These are phyloP conservation scores for Branchellion lobata DNA, from an alignment of 2,888 invertebrate genomes.

Conservation along the genomic window DNA sequence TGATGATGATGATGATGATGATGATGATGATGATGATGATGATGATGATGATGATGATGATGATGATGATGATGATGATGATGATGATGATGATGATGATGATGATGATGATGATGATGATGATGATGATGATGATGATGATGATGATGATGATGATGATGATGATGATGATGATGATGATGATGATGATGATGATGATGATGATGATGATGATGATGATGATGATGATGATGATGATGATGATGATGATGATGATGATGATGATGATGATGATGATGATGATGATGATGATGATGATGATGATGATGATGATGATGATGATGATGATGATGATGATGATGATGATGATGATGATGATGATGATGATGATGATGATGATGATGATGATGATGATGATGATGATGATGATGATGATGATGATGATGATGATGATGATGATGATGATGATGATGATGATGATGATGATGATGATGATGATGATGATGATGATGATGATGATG, in stretches of 20 bases:
- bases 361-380: constrained; percentile 24
- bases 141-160: constrained; percentile 25
- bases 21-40: constrained; percentile 25
- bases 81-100: constrained; percentile 25
- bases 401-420: constrained; percentile 23
- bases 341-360: constrained; percentile 23
- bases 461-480: constrained; percentile 23
- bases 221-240: constrained; percentile 23
- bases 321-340: constrained; percentile 25
- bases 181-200: constrained; percentile 24
- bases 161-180: constrained; percentile 23
- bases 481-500: constrained; percentile 24
- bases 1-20: constrained; percentile 24
- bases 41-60: constrained; percentile 23
- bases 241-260: constrained; percentile 24
- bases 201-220: constrained; percentile 25
- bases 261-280: constrained; percentile 25
- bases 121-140: constrained; percentile 24
- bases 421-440: constrained; percentile 24
- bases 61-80: constrained; percentile 24
- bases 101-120: constrained; percentile 23
- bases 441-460: constrained; percentile 25
- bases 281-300: constrained; percentile 23
- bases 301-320: constrained; percentile 24
- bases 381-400: constrained; percentile 25